phyloP scores from a whole-genome alignment of 2,888 invertebrate genomes.

The Rotaria magnacalcarata region DNA sequence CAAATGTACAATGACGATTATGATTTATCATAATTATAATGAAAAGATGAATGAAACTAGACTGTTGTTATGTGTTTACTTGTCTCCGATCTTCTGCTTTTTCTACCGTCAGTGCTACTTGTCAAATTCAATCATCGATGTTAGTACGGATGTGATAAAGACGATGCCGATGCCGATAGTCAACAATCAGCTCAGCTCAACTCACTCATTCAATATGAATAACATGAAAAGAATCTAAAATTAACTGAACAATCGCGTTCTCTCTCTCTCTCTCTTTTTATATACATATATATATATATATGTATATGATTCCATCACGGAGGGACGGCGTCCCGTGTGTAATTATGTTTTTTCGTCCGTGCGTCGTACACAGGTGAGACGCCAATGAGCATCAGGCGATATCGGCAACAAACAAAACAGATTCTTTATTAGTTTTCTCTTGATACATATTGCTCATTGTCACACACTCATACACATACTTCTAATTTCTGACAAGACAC shows the following conservation, averaged over 20 bases:
- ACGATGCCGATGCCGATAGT: slow-evolving; percentile 32
- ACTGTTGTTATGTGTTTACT: background rate
- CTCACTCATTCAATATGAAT: slow-evolving; percentile 35
- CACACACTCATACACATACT: slow-evolving; percentile 7
- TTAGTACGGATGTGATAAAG: slow-evolving; percentile 34
- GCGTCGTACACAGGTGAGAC: background rate
- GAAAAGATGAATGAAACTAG: background rate
- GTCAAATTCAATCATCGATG: slow-evolving; percentile 37
- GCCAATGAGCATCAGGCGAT: background rate
- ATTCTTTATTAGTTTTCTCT: slow-evolving; percentile 23
- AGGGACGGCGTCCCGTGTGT: slow-evolving; percentile 13
- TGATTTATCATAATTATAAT: background rate
- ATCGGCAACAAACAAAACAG: slow-evolving; percentile 17
- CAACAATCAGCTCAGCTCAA: slow-evolving; percentile 34
- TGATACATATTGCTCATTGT: slow-evolving; percentile 22
- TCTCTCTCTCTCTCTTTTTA: slow-evolving; percentile 14
- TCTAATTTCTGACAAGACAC: background rate
- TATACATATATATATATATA: background rate
- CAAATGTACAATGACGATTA: background rate
- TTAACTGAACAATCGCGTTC: slow-evolving; percentile 33
- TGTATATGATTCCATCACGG: slow-evolving; percentile 11
- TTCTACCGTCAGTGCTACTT: slow-evolving; percentile 9
- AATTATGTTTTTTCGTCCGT: slow-evolving; percentile 18
- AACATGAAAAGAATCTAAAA: slow-evolving; percentile 36
- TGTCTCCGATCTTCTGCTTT: background rate